Evolutionary conservation across 1,140 invertebrate species (phyloP).

Genomic region (Drosophila paulistorum): DNA sequence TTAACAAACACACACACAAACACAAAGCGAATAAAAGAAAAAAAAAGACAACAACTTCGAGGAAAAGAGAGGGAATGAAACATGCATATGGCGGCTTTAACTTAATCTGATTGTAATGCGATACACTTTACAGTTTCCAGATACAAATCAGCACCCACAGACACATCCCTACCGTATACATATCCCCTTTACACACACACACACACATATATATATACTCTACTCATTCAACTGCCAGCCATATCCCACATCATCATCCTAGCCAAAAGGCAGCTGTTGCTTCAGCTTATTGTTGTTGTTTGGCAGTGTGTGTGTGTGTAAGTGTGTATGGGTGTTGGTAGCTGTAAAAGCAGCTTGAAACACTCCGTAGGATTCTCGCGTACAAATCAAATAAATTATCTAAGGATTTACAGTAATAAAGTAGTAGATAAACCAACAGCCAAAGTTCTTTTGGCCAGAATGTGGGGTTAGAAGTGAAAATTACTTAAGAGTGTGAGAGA

Average conservation of each 20-base stretch:
- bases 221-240: slow-evolving; percentile 27
- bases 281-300: slow-evolving; percentile 58
- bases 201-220: too few relatives aligned
- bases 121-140: slow-evolving; percentile 78
- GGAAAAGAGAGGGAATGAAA: background rate
- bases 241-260: slow-evolving; percentile 23
- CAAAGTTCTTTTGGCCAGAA: slow-evolving; percentile 34
- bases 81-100: slow-evolving; percentile 66
- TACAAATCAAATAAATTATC: slow-evolving; percentile 82
- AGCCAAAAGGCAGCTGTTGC: slow-evolving; percentile 67
- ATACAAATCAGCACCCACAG: slow-evolving; percentile 79
- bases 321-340: slow-evolving; percentile 22
- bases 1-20: slow-evolving; percentile 35
- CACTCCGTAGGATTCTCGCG: slow-evolving; percentile 56
- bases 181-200: too few relatives aligned
- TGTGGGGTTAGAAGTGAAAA: slow-evolving; percentile 41
- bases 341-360: slow-evolving; percentile 28
- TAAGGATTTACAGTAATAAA: slow-evolving; percentile 80
- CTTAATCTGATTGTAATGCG: slow-evolving; percentile 80
- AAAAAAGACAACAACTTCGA: background rate
- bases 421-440: slow-evolving; percentile 76
- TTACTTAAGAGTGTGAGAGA: background rate
- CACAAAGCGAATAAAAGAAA: background rate
- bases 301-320: slow-evolving; percentile 17
- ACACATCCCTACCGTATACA: background rate